Evolutionary conservation across 2,113 vertebrate genomes (phyloP).

Genomic region (Bambusicola thoracicus): DNA sequence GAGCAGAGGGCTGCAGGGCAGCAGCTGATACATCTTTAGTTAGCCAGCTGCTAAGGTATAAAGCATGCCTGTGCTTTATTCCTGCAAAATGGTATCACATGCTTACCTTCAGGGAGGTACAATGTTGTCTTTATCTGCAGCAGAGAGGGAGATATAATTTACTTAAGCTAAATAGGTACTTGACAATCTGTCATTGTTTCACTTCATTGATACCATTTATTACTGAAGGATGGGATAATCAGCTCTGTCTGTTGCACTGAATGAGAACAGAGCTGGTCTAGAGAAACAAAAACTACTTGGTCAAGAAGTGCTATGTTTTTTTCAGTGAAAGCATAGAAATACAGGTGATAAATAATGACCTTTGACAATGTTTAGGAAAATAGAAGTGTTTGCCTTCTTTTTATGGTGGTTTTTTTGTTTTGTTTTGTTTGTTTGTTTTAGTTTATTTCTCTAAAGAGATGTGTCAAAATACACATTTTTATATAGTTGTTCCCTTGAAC

Average conservation of each 20-base stretch:
- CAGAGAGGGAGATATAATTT: background rate
- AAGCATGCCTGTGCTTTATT: fast-evolving
- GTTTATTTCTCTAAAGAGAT: background rate
- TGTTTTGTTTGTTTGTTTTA: background rate
- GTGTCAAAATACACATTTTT: background rate
- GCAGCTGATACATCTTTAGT: background rate
- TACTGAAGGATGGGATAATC: background rate
- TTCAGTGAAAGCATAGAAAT: background rate
- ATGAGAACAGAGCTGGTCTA: background rate
- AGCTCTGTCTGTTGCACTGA: background rate
- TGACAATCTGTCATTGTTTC: background rate
- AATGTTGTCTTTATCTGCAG: background rate
- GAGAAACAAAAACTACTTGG: no score
- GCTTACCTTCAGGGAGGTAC: background rate
- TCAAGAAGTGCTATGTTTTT: background rate
- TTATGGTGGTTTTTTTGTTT: no score
- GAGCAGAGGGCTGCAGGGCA: background rate
- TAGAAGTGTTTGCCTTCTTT: background rate
- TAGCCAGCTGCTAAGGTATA: background rate
- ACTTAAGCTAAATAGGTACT: background rate
- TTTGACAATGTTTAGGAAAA: background rate
- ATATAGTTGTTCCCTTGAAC: background rate
- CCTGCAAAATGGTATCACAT: background rate
- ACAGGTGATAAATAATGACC: fast-evolving
- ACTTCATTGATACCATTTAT: background rate